Evolutionary conservation across 2,797 vertebrate genomes (phyloP).

Genomic region (Pelochelys cantorii): DNA sequence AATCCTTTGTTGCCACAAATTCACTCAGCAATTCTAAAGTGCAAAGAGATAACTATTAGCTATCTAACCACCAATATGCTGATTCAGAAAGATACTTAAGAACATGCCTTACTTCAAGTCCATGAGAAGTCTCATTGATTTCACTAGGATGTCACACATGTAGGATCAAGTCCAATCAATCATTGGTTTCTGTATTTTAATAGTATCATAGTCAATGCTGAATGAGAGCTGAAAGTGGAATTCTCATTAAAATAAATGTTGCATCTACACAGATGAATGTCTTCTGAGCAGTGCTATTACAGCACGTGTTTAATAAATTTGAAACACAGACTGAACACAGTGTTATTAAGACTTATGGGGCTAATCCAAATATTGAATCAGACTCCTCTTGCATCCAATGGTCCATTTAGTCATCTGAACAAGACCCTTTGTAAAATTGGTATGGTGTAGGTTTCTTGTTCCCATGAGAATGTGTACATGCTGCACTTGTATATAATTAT

Average conservation of each 20-base stretch:
- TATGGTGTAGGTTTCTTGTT: constrained; percentile 48
- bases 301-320: not conserved
- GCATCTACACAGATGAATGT: not conserved
- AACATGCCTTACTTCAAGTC: not conserved
- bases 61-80: not conserved
- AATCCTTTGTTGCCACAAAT: constrained; percentile 1
- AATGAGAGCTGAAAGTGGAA: not conserved
- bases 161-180: not conserved
- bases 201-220: not conserved
- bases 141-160: not conserved
- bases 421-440: not conserved
- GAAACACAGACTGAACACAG: not conserved
- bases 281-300: not conserved
- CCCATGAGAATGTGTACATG: constrained; percentile 54
- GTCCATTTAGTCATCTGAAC: not conserved
- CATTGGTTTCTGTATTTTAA: not conserved
- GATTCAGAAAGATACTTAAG: not conserved
- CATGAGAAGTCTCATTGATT: not conserved
- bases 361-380: not conserved
- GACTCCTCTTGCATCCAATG: not conserved
- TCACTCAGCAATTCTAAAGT: not conserved
- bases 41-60: not conserved
- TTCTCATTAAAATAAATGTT: not conserved
- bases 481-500: constrained; percentile 59
- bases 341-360: not conserved